These are phyloP conservation scores for Vanacampus margaritifer DNA, from an alignment of 2,113 vertebrate species.

Conservation along the genomic window DNA sequence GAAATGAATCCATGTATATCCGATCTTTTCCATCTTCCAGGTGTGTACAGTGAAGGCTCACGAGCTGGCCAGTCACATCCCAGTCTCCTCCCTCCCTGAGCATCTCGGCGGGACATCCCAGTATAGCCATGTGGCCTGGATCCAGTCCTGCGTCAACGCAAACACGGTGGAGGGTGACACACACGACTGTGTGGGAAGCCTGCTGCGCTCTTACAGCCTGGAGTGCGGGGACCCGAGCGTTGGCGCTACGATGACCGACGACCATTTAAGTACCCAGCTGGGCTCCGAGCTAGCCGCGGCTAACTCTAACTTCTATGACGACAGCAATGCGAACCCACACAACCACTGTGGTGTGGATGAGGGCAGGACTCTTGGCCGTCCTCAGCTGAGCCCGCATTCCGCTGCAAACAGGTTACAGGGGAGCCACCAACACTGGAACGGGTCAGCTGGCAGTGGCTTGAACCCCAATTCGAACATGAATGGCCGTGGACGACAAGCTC, in stretches of 20 bases:
- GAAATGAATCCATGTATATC: background rate
- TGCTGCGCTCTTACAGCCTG: slow-evolving; percentile 74
- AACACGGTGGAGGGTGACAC: slow-evolving; percentile 56
- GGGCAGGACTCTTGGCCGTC: slow-evolving; percentile 65
- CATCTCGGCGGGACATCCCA: slow-evolving; percentile 76
- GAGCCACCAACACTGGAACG: slow-evolving; percentile 77
- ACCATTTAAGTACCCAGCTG: slow-evolving; percentile 46
- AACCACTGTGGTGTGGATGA: slow-evolving; percentile 63
- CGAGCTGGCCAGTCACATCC: slow-evolving; percentile 76
- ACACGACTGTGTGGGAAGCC: slow-evolving; percentile 76
- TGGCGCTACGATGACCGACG: slow-evolving; percentile 36
- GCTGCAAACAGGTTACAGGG: slow-evolving; percentile 49
- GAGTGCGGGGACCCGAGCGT: slow-evolving; percentile 61
- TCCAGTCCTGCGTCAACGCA: slow-evolving; percentile 78
- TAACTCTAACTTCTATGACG: slow-evolving; percentile 75
- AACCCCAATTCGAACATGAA: slow-evolving; percentile 69
- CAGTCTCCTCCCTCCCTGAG: slow-evolving; percentile 76
- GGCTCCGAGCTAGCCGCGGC: slow-evolving; percentile 49
- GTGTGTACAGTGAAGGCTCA: slow-evolving; percentile 78
- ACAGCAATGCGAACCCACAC: slow-evolving; percentile 75
- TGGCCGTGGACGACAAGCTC: slow-evolving; percentile 64
- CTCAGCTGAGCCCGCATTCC: slow-evolving; percentile 44
- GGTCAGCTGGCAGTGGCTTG: slow-evolving; percentile 58
- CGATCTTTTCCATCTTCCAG: slow-evolving; percentile 42
- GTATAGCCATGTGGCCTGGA: slow-evolving; percentile 79